Evolutionary conservation across 2,888 invertebrate species (phyloP), one percentile per base, ranked within the genome.

Genomic region (Thelaira solivaga): DNA sequence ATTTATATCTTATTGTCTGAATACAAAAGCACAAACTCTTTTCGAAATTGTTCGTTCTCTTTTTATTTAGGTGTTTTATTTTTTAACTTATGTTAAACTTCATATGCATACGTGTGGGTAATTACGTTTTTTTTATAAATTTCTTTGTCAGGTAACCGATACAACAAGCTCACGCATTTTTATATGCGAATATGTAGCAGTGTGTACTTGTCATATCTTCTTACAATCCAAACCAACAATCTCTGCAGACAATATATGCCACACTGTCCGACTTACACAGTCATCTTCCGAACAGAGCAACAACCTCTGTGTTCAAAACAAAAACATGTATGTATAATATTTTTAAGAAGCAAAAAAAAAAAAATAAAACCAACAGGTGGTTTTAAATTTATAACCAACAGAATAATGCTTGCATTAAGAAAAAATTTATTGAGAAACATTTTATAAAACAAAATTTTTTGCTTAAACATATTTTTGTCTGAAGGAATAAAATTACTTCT

Each of bases 341-440:
- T 5, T 11, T 5, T 11, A 39, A 3, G 3, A 34, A 2, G 31
- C 18, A 49, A 49, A 39, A 57, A 16, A 3, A 24, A 39, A 65
- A 13, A n/a, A 55, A 39, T n/a, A n/a, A n/a, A n/a, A n/a, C n/a
- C n/a, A n/a, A 51, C 71, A 76, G 71, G 76, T 71, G 53, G 18
- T 62, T 13, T 51, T 61, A 8, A 53, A 45, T 45, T 22, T 39
- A 13, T 34, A 16, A n/a, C 26, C 31, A 24, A 13, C n/a, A 29
- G 10, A 16, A 36, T n/a, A 64, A 16, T n/a, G 29, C 29, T 41
- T 43, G 22, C 2, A 24, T 13, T 41, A 26, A 11, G 26, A 24
- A 16, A 45, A 47, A 24, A 7, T 24, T 47, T n/a, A 24, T 47
- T 11, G 24, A 13, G 45, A 13, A 55, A 65, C 43, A 16, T 55